Conservation (phyloP, 2,888 invertebrate genomes). For the Drosophila limbata region DNA sequence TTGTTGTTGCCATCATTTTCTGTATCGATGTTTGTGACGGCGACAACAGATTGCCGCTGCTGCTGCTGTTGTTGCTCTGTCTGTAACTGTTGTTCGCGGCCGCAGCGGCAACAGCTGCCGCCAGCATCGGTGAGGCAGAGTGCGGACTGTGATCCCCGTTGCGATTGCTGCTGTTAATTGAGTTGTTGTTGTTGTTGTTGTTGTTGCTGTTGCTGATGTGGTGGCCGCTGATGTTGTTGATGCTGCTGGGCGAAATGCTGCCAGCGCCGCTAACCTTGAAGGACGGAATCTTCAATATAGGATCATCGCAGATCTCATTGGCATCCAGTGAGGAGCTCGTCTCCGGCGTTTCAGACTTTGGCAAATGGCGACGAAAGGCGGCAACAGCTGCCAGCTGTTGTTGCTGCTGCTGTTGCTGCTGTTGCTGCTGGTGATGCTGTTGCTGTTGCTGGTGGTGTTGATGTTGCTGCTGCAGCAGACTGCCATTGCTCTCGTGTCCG, state of each 20-base stretch:
- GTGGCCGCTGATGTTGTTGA: constrained; percentile 84
- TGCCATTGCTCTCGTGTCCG: constrained; percentile 63
- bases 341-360: constrained; percentile 86
- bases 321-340: constrained; percentile 85
- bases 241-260: constrained; percentile 80
- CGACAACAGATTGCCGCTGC: constrained; percentile 84
- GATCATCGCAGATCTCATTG: constrained; percentile 87
- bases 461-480: constrained; percentile 64
- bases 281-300: constrained; percentile 97
- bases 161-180: constrained; percentile 83
- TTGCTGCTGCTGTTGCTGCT: constrained; percentile 70
- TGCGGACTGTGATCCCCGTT: constrained; percentile 84
- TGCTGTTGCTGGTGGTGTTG: constrained; percentile 76
- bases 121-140: constrained; percentile 80
- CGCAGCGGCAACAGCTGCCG: constrained; percentile 78
- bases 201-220: constrained; percentile 50
- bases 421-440: constrained; percentile 80
- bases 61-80: constrained; percentile 71
- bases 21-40: constrained; percentile 89
- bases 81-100: constrained; percentile 79
- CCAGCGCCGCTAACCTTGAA: constrained; percentile 89
- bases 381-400: constrained; percentile 73
- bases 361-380: constrained; percentile 80
- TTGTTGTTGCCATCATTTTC: constrained; percentile 96
- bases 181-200: constrained; percentile 72